Percentiles rank a stretch among this genome's conserved stretches.
Evolutionary conservation across 2,113 vertebrate species (phyloP).

Genomic region (Muntiacus muntjak): DNA sequence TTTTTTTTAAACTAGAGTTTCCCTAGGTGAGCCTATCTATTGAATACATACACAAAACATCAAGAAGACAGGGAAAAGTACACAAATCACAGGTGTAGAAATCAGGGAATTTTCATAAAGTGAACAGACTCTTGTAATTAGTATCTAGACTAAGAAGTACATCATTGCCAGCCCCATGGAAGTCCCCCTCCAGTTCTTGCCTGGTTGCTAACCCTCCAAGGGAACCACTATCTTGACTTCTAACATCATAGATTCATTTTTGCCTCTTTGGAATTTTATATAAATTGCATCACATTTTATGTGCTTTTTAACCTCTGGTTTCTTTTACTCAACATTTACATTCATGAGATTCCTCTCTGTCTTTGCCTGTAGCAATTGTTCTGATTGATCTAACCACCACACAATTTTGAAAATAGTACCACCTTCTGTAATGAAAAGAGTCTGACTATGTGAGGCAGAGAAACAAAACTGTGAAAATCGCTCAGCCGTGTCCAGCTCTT

Average conservation of each 20-base stretch:
- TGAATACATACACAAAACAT: not conserved
- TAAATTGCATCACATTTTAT: not conserved
- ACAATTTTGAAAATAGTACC: not conserved
- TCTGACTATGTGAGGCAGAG: not conserved
- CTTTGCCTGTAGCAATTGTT: not conserved
- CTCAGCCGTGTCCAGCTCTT: not conserved
- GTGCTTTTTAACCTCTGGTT: not conserved
- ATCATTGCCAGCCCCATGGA: not conserved
- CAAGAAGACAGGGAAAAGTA: not conserved
- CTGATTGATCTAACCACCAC: not conserved
- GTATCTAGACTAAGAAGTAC: not conserved
- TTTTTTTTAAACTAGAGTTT: not conserved
- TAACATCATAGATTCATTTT: not conserved
- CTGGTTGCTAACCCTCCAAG: not conserved
- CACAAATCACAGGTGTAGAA: not conserved
- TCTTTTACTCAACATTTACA: not conserved
- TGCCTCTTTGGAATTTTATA: constrained; percentile 1
- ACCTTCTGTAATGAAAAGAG: not conserved
- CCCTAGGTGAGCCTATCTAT: not conserved
- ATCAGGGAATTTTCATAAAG: not conserved
- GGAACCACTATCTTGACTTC: not conserved
- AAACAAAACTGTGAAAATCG: not conserved
- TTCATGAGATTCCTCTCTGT: not conserved
- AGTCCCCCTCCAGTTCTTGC: not conserved
- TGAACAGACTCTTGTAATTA: not conserved